Base-by-base conservation (phyloP, 2,113 vertebrate species). In the Scolopax mira region DNA sequence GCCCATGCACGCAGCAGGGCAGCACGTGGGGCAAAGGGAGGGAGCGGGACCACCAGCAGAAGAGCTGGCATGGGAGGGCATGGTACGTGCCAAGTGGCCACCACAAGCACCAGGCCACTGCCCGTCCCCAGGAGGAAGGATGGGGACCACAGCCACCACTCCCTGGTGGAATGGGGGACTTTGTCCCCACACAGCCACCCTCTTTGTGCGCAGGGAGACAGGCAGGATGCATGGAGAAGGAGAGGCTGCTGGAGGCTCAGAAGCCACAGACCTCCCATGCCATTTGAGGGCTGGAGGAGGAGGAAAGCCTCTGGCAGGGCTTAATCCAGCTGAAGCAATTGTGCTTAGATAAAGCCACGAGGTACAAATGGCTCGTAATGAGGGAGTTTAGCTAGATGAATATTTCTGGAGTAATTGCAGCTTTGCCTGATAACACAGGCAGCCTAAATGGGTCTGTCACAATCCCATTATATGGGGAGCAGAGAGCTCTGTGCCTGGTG, bases 331-430 rank as follows among this genome's bases (percentile, higher is more conserved):
- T 54, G 25, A 89, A 95, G 55, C 87, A 94, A 66, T 19, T 86
- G 83, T 49, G 28, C 51, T 73, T 49, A 77, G 74, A 79, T 71
- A 85, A 85, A 94, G 69, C 44, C 77, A 62, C 55, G 33, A 37
- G 60, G 69, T 74, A 44, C 69, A 89, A 96, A 92, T 66, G 42
- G 65, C 31, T 84, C 3, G 3, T 92, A 84, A 91, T 81, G 87
- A 96, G 77, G 75, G 87, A 81, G 64, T 92, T 92, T 58, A 91
- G 86, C 54, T 78, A 69, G 77, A 67, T 87, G 60, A 78, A 15
- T 94, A 78, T 92, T 96, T 89, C 84, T 87, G 77, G 87, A 94
- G 62, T 83, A 86, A 81, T 92, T 94, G 80, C 65, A 91, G 83
- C 88, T 96, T 70, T 83, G 83, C 79, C 71, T 79, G 86, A 73